Base-by-base conservation (phyloP, 2,888 invertebrate genomes). In the Adelognathus sp. region DNA sequence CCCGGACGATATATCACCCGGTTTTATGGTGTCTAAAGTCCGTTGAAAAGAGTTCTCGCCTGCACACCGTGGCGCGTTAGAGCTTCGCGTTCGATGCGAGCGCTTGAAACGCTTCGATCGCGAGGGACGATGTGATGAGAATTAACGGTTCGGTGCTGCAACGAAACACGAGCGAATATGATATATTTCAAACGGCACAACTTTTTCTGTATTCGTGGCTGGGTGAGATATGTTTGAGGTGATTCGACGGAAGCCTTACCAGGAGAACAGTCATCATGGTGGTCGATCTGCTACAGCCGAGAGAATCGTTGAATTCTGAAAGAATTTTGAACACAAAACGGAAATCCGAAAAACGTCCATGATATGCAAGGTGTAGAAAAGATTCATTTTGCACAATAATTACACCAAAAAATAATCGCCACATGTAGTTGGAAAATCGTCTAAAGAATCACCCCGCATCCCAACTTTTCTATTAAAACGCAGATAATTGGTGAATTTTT, bases 21-120 rank as follows among this genome's bases (percentile, higher is more conserved):
- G 84, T 81, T 89, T 89, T 89, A 89, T 86, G 87, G 88, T 84
- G 83, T 85, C 87, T 85, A 85, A 88, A 88, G 82, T 86, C 83
- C 82, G 75, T 27, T 79, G 75, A 79, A 71, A 79, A 75, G 71
- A 79, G 71, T 73, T 33, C 71, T 76, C 66, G 31, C 44, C 69
- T n/a, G 41, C n/a, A 31, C 14, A 21, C 21, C 39, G 61, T 60
- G 39, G 36, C 50, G 46, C 58, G 21, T 60, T 21, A 64, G 46
- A 33, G 36, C 60, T 56, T 16, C 56, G 56, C 41, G 14, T 67
- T 39, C 60, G 18, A 31, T 46, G 39, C 36, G 21, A 4, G 16
- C 27, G 21, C 58, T 63, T 52, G 33, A 71, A 76, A 61, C 71
- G 54, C 67, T 75, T 39, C 36, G 44, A 75, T 41, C 58, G 46